These are phyloP conservation scores for Porites australiensis DNA, from an alignment of 64 coral and sea anemone genomes.

Conservation along the genomic window DNA sequence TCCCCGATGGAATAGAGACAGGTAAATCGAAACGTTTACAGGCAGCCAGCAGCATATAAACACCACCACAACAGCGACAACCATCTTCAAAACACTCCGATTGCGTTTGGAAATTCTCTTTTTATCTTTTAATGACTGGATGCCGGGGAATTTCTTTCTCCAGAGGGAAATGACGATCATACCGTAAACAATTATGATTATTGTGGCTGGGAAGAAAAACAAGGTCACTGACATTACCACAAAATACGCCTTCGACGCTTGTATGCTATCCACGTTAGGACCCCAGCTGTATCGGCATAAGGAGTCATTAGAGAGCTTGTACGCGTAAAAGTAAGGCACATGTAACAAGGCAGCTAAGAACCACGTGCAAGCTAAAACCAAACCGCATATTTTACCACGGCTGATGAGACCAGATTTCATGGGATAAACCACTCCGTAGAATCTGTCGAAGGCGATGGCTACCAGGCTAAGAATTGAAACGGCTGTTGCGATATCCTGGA, in stretches of 20 bases:
- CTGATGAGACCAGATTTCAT: slow-evolving; percentile 30
- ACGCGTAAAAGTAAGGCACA: slow-evolving; percentile 31
- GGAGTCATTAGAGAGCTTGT: background rate
- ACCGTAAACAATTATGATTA: slow-evolving; percentile 38
- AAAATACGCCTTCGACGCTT: slow-evolving; percentile 11
- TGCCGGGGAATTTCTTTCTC: slow-evolving; percentile 26
- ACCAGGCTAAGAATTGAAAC: slow-evolving; percentile 65
- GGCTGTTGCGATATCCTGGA: slow-evolving; percentile 34
- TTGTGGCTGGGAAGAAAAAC: slow-evolving; percentile 35
- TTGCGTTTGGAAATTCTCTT: slow-evolving; percentile 46
- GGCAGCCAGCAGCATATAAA: slow-evolving; percentile 64
- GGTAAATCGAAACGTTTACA: slow-evolving; percentile 14
- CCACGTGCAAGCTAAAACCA: slow-evolving; percentile 30
- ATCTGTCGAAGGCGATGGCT: slow-evolving; percentile 51
- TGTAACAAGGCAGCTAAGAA: background rate
- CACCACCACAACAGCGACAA: slow-evolving; percentile 48
- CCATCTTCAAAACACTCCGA: slow-evolving; percentile 57
- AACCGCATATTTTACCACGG: background rate
- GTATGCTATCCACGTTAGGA: background rate
- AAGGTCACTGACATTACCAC: slow-evolving; percentile 21
- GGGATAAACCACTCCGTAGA: slow-evolving; percentile 64
- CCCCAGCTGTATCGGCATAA: slow-evolving; percentile 32
- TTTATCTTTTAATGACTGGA: slow-evolving; percentile 32
- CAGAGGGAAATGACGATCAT: slow-evolving; percentile 26
- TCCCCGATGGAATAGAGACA: background rate